Evolutionary conservation across 2,797 vertebrate genomes (phyloP).

Genomic region (Anguilla megastoma): DNA sequence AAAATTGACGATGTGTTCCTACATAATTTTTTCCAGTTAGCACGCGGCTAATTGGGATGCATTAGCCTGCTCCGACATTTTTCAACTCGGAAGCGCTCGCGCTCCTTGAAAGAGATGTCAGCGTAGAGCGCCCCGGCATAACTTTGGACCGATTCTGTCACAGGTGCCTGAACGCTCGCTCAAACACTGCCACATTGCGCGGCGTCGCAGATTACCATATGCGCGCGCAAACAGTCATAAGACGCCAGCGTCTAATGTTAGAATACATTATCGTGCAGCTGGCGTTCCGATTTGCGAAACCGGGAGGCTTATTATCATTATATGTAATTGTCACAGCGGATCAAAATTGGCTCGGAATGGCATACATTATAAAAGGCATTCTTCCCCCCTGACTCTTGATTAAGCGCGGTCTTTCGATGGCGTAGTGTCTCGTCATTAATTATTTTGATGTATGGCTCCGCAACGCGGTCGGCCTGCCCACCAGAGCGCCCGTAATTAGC

Average conservation of each 20-base stretch:
- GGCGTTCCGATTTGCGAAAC: background rate
- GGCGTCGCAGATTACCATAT: background rate
- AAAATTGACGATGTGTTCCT: too few relatives aligned
- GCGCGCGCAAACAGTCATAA: background rate
- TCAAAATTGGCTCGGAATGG: slow-evolving; percentile 17
- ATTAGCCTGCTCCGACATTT: too few relatives aligned
- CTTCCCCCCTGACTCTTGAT: background rate
- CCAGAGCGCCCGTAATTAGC: slow-evolving; percentile 27
- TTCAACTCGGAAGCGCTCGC: too few relatives aligned
- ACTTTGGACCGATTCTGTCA: background rate
- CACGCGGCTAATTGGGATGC: too few relatives aligned
- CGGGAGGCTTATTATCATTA: slow-evolving; percentile 21
- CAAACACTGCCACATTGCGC: background rate
- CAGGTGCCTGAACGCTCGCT: background rate
- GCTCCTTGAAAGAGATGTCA: too few relatives aligned
- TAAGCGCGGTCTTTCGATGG: slow-evolving; percentile 25
- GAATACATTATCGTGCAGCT: background rate
- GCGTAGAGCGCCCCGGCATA: background rate
- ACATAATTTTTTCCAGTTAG: too few relatives aligned
- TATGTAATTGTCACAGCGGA: slow-evolving; percentile 14
- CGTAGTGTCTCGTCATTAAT: slow-evolving; percentile 30
- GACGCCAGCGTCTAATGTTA: background rate
- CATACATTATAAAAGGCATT: background rate
- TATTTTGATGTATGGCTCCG: slow-evolving; percentile 14
- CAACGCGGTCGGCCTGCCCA: slow-evolving; percentile 15